Base-by-base conservation (phyloP, 2,888 invertebrate genomes). In the Catocala sponsa region DNA sequence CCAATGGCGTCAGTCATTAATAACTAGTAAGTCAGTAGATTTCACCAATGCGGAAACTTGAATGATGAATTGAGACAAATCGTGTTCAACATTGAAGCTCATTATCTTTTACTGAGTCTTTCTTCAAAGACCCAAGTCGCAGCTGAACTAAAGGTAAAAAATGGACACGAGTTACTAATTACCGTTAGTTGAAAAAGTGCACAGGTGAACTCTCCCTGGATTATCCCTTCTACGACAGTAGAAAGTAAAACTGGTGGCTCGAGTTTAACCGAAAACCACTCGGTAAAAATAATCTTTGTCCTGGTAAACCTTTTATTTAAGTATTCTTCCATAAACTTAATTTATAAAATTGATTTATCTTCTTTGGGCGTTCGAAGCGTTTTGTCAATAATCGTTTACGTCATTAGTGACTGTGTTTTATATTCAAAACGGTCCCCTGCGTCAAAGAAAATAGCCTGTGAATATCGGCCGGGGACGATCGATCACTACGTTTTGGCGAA, bases 381-480 rank as follows among this genome's bases (percentile, higher is more conserved):
- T 82, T 75, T 79, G 81, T 81, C 83, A 83, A 83, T 85, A 84
- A 86, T 85, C 81, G 85, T 85, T 86, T 83, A 78, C 74, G 78
- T 85, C 86, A 85, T 88, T 87, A 87, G 85, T 59, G 79, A 76
- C 72, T 68, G 72, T 78, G 75, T 80, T 86, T 84, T 84, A 82
- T 86, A 85, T 86, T 87, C 82, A 78, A 78, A 80, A 74, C 81
- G 74, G 66, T 74, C 72, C 70, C 72, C 68, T 67, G 46, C 76
- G 60, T 69, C 62, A 70, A 65, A 73, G 74, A 81, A 83, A 83
- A 82, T 81, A 69, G 70, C 62, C 70, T 78, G 74, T 68, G 64
- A 77, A 80, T 57, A 70, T 63, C 70, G 72, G 62, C 74, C 68
- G 66, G 49, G 68, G 57, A 46, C 68, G 72, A 72, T 76, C 74